Conservation (phyloP, 1,140 invertebrate species). For the Tetramorium alpestre region DNA sequence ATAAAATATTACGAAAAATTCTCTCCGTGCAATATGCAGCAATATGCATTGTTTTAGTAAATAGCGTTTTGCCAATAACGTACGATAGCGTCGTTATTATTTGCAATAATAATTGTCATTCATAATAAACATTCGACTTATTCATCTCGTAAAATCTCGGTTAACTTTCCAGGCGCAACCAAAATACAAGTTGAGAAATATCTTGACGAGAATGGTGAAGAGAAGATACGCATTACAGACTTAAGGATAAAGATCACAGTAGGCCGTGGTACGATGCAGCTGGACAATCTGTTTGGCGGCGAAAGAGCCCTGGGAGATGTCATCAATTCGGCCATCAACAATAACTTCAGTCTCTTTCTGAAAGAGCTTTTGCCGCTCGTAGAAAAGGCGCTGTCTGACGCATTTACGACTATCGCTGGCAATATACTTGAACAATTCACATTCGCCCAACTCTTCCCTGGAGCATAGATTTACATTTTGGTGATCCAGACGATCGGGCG, state of each 20-base stretch:
- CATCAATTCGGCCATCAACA: constrained; percentile 88
- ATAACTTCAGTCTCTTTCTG: constrained; percentile 87
- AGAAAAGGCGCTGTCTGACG: constrained; percentile 86
- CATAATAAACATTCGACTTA: neutral
- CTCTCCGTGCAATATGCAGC: neutral
- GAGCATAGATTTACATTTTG: constrained; percentile 8
- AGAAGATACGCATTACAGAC: constrained; percentile 86
- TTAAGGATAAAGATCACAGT: constrained; percentile 87
- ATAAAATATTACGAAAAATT: no score
- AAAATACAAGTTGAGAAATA: constrained; percentile 76
- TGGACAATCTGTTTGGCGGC: constrained; percentile 89
- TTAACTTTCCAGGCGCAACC: constrained; percentile 79
- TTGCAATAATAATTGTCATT: neutral
- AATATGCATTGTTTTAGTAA: neutral
- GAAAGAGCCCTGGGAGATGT: constrained; percentile 86
- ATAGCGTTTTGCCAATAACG: neutral
- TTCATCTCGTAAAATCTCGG: neutral
- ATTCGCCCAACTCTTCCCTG: constrained; percentile 87
- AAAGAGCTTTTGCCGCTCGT: constrained; percentile 87
- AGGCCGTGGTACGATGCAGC: constrained; percentile 86
- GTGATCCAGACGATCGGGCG: neutral
- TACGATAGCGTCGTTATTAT: no score
- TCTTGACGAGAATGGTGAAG: constrained; percentile 81
- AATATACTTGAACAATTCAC: constrained; percentile 86
- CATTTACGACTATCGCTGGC: constrained; percentile 87